phyloP scores from a whole-genome alignment of 2,113 vertebrate species.

The Oxyura jamaicensis region DNA sequence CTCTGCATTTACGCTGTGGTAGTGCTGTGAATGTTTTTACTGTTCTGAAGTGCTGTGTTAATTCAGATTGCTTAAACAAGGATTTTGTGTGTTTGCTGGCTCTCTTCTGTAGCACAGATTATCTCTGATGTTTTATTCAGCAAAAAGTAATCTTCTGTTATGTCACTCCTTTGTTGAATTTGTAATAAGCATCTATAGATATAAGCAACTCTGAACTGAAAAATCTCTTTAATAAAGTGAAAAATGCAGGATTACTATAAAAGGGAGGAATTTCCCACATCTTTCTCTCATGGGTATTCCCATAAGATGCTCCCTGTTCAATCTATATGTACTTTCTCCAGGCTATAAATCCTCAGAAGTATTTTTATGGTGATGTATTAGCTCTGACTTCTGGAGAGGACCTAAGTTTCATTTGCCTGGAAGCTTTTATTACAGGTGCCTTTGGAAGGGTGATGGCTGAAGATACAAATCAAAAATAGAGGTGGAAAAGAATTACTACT shows the following conservation, averaged over 20 bases:
- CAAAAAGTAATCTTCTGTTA: background rate
- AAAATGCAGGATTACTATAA: background rate
- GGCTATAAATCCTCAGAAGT: background rate
- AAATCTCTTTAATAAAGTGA: background rate
- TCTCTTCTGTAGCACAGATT: background rate
- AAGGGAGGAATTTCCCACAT: background rate
- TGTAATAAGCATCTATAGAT: background rate
- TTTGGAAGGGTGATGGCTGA: background rate
- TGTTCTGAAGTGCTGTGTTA: background rate
- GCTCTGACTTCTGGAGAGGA: background rate
- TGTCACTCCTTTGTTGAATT: background rate
- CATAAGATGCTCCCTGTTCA: background rate
- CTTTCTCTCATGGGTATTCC: background rate
- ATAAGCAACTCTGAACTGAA: background rate
- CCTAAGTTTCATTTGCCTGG: background rate
- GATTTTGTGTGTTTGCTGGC: background rate
- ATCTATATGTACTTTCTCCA: background rate
- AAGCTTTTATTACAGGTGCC: conserved; percentile 9
- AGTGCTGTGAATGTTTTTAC: background rate
- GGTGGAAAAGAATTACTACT: conserved; percentile 14
- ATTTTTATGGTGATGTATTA: background rate
- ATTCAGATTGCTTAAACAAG: background rate
- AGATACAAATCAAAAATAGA: conserved; percentile 30
- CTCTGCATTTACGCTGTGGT: background rate
- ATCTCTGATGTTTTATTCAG: background rate